A percentile compares a stretch with the other conserved stretches of the same genome.
Conservation (phyloP, 2,113 vertebrate species). For the Elephantulus edwardii region DNA sequence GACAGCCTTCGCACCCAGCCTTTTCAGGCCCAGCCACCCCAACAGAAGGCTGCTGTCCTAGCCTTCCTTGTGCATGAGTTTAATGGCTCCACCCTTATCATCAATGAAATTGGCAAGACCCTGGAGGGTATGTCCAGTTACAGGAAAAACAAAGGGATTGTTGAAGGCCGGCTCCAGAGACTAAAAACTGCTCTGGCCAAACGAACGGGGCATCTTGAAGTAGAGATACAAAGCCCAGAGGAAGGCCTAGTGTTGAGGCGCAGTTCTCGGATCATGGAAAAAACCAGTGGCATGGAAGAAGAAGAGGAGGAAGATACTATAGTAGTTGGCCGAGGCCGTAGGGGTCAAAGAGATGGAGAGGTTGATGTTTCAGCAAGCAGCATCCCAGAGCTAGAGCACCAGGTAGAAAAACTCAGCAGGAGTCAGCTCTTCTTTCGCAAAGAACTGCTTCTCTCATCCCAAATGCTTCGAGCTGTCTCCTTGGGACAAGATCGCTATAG, state of each 20-base stretch:
- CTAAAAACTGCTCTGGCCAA: slow-evolving; percentile 91
- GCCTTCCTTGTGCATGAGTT: slow-evolving; percentile 96
- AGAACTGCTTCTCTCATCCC: slow-evolving; percentile 94
- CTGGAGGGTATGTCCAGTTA: slow-evolving; percentile 93
- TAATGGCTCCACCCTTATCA: slow-evolving; percentile 92
- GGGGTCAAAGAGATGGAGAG: slow-evolving; percentile 81
- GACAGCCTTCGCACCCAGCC: slow-evolving; percentile 91
- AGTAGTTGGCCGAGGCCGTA: slow-evolving; percentile 48
- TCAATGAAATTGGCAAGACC: slow-evolving; percentile 95
- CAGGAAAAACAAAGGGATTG: slow-evolving; percentile 97
- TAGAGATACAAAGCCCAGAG: slow-evolving; percentile 87
- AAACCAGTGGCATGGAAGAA: slow-evolving; percentile 86
- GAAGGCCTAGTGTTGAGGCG: slow-evolving; percentile 89
- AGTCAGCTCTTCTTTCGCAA: slow-evolving; percentile 96
- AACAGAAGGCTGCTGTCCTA: slow-evolving; percentile 91
- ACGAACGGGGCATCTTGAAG: slow-evolving; percentile 89
- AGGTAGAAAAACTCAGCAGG: slow-evolving; percentile 98
- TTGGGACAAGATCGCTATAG: slow-evolving; percentile 96
- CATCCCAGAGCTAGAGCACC: slow-evolving; percentile 93
- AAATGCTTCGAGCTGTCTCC: slow-evolving; percentile 90
- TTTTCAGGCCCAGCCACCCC: slow-evolving; percentile 92
- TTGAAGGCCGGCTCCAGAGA: slow-evolving; percentile 95
- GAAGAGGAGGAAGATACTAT: slow-evolving; percentile 84
- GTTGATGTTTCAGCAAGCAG: slow-evolving; percentile 88
- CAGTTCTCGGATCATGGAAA: slow-evolving; percentile 90